phyloP scores from a whole-genome alignment of 92 coral and sea anemone species.

The Chrysogorgia sp. region DNA sequence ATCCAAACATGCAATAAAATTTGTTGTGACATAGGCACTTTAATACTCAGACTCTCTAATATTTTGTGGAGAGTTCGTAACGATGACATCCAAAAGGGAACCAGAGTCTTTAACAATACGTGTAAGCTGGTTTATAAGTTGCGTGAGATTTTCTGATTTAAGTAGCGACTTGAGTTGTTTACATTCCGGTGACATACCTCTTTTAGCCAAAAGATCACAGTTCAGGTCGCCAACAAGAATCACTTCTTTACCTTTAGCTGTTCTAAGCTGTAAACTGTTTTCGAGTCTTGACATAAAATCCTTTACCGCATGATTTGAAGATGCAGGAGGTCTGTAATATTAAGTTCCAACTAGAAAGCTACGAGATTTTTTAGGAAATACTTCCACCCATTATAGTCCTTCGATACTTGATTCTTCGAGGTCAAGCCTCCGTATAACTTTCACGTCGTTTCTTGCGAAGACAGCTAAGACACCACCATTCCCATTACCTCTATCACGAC shows the following conservation, averaged over 20 bases:
- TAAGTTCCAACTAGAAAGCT: constrained; percentile 51
- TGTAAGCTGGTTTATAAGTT: constrained; percentile 18
- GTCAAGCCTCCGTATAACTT: constrained; percentile 23
- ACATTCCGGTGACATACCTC: constrained; percentile 13
- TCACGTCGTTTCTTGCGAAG: constrained; percentile 33
- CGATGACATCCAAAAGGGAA: constrained; percentile 27
- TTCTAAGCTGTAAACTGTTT: no score
- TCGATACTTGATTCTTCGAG: constrained; percentile 32
- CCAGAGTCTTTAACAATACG: constrained; percentile 23
- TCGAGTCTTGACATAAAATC: constrained; percentile 11
- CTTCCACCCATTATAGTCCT: constrained; percentile 44
- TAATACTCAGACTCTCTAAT: constrained; percentile 32
- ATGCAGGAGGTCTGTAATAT: constrained; percentile 49
- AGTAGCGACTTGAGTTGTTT: constrained; percentile 27
- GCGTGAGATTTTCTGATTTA: constrained; percentile 5
- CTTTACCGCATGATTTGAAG: constrained; percentile 46
- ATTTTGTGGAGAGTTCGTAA: constrained; percentile 30
- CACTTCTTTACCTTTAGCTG: no score
- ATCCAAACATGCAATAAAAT: no score
- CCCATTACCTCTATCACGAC: constrained; percentile 45
- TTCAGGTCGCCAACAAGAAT: no score
- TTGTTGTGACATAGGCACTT: no score
- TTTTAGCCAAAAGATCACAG: no score
- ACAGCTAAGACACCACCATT: constrained; percentile 41
- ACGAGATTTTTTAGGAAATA: constrained; percentile 39